Percentiles rank a stretch among this genome's conserved stretches.
Evolutionary conservation across 1,140 invertebrate species (phyloP).

Genomic region (Drosophila truncata): DNA sequence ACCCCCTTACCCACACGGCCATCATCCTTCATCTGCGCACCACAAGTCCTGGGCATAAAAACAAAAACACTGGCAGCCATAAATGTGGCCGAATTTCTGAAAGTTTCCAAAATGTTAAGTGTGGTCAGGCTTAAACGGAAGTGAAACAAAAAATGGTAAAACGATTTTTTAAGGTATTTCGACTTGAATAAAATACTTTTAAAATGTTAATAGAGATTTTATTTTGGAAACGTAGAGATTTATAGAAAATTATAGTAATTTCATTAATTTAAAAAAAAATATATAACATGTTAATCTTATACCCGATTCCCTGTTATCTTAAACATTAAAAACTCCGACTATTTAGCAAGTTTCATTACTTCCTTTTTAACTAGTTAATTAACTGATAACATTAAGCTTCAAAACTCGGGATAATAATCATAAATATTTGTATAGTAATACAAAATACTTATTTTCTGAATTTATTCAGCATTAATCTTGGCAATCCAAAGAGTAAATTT

Average conservation of each 20-base stretch:
- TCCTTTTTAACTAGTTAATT: neutral
- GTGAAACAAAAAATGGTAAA: neutral
- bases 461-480: neutral
- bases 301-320: too few relatives aligned
- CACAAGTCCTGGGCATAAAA: slow-evolving; percentile 52
- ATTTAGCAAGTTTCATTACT: neutral
- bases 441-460: neutral
- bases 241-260: too few relatives aligned
- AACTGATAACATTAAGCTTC: slow-evolving; percentile 1
- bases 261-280: too few relatives aligned
- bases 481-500: slow-evolving; percentile 32
- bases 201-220: too few relatives aligned
- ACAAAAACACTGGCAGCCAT: slow-evolving; percentile 52
- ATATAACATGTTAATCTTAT: too few relatives aligned
- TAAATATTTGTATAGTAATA: slow-evolving; percentile 9
- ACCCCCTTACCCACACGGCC: neutral
- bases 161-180: slow-evolving; percentile 23
- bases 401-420: neutral
- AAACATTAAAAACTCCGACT: too few relatives aligned
- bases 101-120: slow-evolving; percentile 51
- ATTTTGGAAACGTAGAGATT: too few relatives aligned
- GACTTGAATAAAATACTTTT: neutral
- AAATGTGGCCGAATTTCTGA: slow-evolving; percentile 52
- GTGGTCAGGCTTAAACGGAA: slow-evolving; percentile 19
- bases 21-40: slow-evolving; percentile 43